These are phyloP conservation scores for Leptinotarsa rubiginosa DNA, from an alignment of 2,888 invertebrate species.

Conservation along the genomic window DNA sequence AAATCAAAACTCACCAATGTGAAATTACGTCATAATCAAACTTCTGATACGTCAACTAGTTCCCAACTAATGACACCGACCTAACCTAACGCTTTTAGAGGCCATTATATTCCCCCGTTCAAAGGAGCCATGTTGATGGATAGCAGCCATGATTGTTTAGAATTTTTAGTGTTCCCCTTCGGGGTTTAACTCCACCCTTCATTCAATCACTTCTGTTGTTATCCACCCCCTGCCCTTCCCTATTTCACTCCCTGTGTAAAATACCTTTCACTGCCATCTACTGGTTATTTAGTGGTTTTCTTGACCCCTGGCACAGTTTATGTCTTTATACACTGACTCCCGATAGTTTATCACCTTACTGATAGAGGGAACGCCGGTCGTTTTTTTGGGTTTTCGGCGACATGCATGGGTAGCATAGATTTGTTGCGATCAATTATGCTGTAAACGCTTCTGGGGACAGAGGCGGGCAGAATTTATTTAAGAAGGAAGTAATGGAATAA, in stretches of 20 bases:
- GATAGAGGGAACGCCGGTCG: constrained; percentile 63
- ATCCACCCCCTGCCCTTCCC: constrained; percentile 63
- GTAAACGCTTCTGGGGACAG: background rate
- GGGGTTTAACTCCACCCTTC: constrained; percentile 70
- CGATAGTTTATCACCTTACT: constrained; percentile 65
- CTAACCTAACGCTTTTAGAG: constrained; percentile 45
- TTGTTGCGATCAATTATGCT: constrained; percentile 6
- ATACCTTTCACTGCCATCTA: constrained; percentile 65
- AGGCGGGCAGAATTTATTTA: background rate
- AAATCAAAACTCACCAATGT: too few species aligned
- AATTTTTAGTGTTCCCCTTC: constrained; percentile 63
- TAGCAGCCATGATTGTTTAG: constrained; percentile 72
- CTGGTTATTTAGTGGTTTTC: constrained; percentile 65
- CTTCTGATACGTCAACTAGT: background rate
- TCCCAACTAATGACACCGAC: constrained; percentile 16
- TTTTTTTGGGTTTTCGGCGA: constrained; percentile 28
- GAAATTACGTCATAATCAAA: background rate
- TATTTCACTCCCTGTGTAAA: constrained; percentile 50
- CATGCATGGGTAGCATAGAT: constrained; percentile 5
- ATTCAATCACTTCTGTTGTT: constrained; percentile 69
- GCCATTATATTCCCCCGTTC: constrained; percentile 51
- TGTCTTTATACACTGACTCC: constrained; percentile 49
- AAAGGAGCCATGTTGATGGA: constrained; percentile 70
- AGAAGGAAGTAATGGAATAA: background rate
- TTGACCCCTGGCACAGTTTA: constrained; percentile 59